phyloP scores from a whole-genome alignment of 2,113 vertebrate species.

The Ailuropoda melanoleuca region DNA sequence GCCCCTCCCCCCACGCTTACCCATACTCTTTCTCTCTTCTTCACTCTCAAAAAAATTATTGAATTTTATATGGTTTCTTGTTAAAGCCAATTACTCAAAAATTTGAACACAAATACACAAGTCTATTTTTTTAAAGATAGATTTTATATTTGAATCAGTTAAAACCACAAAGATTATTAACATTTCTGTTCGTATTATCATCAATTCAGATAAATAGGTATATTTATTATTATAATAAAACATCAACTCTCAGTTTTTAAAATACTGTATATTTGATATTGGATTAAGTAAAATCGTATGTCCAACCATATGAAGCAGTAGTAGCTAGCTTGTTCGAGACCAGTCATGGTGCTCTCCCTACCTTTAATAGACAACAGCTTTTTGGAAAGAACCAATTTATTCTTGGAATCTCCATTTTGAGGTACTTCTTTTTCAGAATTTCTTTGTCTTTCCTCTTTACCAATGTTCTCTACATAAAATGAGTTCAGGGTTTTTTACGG shows the following conservation, averaged over 20 bases:
- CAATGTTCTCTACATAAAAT: background rate
- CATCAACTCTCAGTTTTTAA: background rate
- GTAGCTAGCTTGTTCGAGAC: background rate
- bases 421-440: background rate
- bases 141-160: background rate
- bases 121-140: background rate
- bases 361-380: background rate
- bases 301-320: too few species aligned
- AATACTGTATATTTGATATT: background rate
- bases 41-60: background rate
- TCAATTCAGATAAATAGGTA: background rate
- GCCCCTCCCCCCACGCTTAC: background rate
- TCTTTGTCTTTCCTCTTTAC: background rate
- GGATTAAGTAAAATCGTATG: background rate
- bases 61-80: background rate
- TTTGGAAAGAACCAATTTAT: background rate
- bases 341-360: background rate
- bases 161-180: background rate
- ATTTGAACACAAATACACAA: background rate
- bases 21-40: background rate
- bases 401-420: constrained; percentile 4
- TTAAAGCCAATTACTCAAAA: background rate
- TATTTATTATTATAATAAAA: background rate
- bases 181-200: background rate
- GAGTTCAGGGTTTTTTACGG: background rate